Evolutionary conservation across 2,113 vertebrate species (phyloP).

Genomic region (Toxostoma redivivum): DNA sequence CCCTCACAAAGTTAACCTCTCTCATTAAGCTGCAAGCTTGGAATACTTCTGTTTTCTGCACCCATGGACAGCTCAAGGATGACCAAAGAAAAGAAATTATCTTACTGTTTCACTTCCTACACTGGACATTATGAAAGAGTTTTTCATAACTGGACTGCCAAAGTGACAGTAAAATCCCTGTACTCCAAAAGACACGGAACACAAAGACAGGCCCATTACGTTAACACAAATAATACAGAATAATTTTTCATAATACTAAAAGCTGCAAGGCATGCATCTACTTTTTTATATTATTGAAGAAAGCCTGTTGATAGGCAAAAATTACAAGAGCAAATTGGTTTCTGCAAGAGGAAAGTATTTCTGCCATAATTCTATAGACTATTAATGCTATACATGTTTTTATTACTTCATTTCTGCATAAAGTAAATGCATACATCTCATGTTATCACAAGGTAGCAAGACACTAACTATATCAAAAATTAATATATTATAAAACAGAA

Average conservation of each 20-base stretch:
- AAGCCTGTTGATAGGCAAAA: not conserved
- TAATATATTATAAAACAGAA: not conserved
- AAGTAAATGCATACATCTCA: not conserved
- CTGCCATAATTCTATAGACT: not conserved
- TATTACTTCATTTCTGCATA: not conserved
- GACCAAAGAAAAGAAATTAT: not conserved
- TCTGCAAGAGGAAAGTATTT: not conserved
- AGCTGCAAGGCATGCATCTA: not conserved
- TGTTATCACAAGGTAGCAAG: not conserved
- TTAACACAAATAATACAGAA: not conserved
- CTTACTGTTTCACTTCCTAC: not conserved
- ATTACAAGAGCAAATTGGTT: not conserved
- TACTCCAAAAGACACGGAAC: not conserved
- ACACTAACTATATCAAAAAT: not conserved
- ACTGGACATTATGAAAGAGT: not conserved
- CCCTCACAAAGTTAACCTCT: not conserved
- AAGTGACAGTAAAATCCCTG: not conserved
- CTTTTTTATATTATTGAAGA: not conserved
- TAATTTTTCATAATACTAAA: not conserved
- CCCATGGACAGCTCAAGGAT: not conserved
- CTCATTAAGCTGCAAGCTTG: not conserved
- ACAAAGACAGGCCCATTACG: not conserved
- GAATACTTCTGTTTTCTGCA: not conserved
- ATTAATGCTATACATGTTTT: not conserved
- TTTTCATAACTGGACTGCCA: not conserved